Evolutionary conservation across 2,888 invertebrate species (phyloP).

Genomic region (Priocnemis perturbator): DNA sequence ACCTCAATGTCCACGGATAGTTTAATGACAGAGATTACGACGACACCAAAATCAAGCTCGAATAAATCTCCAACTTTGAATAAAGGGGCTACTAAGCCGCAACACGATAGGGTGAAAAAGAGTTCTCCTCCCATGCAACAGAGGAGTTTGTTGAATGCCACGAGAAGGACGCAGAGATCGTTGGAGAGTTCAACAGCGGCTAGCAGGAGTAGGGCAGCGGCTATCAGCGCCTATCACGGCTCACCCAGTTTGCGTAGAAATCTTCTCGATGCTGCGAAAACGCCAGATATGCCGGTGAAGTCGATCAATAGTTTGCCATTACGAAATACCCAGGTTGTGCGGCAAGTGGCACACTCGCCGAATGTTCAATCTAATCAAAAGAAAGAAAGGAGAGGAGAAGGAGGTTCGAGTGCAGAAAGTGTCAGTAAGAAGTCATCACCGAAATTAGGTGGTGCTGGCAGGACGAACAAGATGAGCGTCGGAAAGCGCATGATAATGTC

Average conservation of each 20-base stretch:
- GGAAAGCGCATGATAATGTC: slow-evolving; percentile 47
- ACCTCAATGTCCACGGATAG: slow-evolving; percentile 74
- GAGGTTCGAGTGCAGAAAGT: slow-evolving; percentile 65
- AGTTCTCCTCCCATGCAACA: slow-evolving; percentile 67
- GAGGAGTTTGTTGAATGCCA: slow-evolving; percentile 56
- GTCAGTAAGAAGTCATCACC: slow-evolving; percentile 69
- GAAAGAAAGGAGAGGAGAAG: slow-evolving; percentile 60
- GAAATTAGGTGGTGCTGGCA: slow-evolving; percentile 61
- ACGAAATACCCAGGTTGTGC: slow-evolving; percentile 38
- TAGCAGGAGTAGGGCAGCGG: slow-evolving; percentile 69
- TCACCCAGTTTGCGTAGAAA: slow-evolving; percentile 77
- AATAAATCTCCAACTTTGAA: slow-evolving; percentile 70
- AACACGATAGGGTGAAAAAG: slow-evolving; percentile 65
- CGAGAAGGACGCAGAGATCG: slow-evolving; percentile 65
- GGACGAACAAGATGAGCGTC: slow-evolving; percentile 51
- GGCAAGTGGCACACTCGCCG: slow-evolving; percentile 53
- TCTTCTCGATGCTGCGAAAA: slow-evolving; percentile 77
- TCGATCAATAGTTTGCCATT: slow-evolving; percentile 44
- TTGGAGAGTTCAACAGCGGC: slow-evolving; percentile 72
- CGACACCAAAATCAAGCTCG: slow-evolving; percentile 66
- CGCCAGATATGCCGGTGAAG: slow-evolving; percentile 76
- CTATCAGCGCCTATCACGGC: slow-evolving; percentile 68
- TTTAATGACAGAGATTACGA: slow-evolving; percentile 67
- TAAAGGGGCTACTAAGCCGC: slow-evolving; percentile 55
- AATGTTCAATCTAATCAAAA: slow-evolving; percentile 48